Evolutionary conservation across 30 jellyfish, hydroid and myxozoan genomes (phyloP).

Genomic region (Turritopsis rubra): DNA sequence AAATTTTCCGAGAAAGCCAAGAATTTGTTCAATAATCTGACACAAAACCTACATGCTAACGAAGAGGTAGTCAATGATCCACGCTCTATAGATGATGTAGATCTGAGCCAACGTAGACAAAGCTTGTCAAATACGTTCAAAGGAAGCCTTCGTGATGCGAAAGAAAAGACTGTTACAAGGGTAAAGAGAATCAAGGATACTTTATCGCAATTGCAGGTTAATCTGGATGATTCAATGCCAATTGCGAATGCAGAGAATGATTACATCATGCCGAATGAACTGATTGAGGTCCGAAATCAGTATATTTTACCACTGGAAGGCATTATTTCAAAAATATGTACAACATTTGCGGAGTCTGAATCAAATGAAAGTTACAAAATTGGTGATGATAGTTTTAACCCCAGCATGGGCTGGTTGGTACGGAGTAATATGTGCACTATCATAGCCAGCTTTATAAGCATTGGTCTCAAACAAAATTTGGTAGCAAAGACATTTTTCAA

Average conservation of each 20-base stretch:
- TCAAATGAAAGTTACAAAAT: not conserved
- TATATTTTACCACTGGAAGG: not conserved
- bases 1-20: not conserved
- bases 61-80: no score
- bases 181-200: not conserved
- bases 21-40: not conserved
- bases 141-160: not conserved
- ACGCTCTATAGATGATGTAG: no score
- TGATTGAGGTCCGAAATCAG: not conserved
- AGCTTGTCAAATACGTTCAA: not conserved
- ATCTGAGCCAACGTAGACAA: not conserved
- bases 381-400: conserved; percentile 14
- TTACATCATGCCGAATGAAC: not conserved
- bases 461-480: conserved; percentile 20
- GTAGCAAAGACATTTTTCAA: not conserved
- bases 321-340: not conserved
- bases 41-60: not conserved
- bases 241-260: not conserved
- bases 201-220: not conserved
- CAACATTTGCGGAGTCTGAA: not conserved
- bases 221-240: not conserved
- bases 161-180: not conserved
- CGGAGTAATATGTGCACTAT: conserved; percentile 18
- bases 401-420: conserved; percentile 3
- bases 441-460: conserved; percentile 7